These are phyloP conservation scores for Oreocharis arfaki DNA, from an alignment of 2,113 vertebrate genomes.

Conservation along the genomic window DNA sequence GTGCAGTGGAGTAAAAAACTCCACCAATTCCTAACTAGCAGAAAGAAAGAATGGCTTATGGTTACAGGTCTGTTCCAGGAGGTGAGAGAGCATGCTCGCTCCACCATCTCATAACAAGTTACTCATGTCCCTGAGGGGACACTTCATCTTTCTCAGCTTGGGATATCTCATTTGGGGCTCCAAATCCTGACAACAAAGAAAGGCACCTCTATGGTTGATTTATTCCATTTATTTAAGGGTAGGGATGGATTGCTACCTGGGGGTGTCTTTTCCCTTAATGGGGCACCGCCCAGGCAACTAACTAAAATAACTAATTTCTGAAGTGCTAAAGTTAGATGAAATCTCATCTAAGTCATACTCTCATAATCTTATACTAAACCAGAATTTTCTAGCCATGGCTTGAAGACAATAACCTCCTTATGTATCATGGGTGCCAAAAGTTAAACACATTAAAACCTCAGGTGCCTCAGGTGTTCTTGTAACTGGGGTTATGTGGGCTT, in stretches of 20 bases:
- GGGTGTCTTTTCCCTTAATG: background rate
- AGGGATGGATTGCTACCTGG: background rate
- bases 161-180: background rate
- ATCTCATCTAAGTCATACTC: background rate
- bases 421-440: background rate
- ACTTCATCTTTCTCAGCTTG: background rate
- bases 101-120: background rate
- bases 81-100: background rate
- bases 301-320: background rate
- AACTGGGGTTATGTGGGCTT: background rate
- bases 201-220: background rate
- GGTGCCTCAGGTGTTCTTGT: background rate
- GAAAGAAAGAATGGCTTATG: background rate
- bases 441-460: background rate
- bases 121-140: background rate
- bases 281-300: background rate
- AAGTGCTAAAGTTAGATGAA: background rate
- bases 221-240: background rate
- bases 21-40: background rate
- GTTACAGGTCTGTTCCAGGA: background rate
- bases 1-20: background rate
- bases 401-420: background rate
- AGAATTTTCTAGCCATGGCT: background rate
- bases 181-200: background rate
- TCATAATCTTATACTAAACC: background rate